phyloP scores from a whole-genome alignment of 2,888 invertebrate genomes.

The Lasioglossum villosulum region DNA sequence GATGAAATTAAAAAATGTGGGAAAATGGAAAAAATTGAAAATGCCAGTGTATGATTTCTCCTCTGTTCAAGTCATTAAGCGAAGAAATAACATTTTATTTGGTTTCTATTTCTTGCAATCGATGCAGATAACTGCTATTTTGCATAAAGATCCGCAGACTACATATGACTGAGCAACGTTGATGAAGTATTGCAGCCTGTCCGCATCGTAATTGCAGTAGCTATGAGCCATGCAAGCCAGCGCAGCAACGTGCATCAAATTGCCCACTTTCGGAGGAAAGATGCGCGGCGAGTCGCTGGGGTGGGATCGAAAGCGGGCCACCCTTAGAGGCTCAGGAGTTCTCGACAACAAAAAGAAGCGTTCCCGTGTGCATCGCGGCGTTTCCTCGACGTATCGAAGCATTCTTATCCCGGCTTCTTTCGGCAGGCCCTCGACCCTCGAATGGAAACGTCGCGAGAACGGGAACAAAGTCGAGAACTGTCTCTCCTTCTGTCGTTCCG shows the following conservation, averaged over 20 bases:
- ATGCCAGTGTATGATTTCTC: no score
- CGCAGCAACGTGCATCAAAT: background rate
- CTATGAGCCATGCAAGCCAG: background rate
- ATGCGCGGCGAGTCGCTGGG: background rate
- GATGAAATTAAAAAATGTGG: no score
- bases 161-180: background rate
- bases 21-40: no score
- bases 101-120: no score
- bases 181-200: background rate
- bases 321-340: background rate
- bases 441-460: conserved; percentile 15
- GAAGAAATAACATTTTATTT: no score
- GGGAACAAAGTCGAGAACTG: conserved; percentile 34
- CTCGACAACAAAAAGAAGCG: conserved; percentile 6
- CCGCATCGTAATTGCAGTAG: background rate
- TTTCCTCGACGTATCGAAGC: conserved; percentile 34
- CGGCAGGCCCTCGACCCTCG: conserved; percentile 25
- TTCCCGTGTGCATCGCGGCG: conserved; percentile 16
- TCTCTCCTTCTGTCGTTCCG: conserved; percentile 10
- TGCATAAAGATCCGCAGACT: no score
- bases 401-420: conserved; percentile 58
- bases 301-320: background rate
- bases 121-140: no score
- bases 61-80: no score
- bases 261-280: background rate